Percentiles rank a stretch among this genome's conserved stretches.
These are phyloP conservation scores for Polyploca ridens DNA, from an alignment of 2,888 invertebrate genomes.

Conservation along the genomic window DNA sequence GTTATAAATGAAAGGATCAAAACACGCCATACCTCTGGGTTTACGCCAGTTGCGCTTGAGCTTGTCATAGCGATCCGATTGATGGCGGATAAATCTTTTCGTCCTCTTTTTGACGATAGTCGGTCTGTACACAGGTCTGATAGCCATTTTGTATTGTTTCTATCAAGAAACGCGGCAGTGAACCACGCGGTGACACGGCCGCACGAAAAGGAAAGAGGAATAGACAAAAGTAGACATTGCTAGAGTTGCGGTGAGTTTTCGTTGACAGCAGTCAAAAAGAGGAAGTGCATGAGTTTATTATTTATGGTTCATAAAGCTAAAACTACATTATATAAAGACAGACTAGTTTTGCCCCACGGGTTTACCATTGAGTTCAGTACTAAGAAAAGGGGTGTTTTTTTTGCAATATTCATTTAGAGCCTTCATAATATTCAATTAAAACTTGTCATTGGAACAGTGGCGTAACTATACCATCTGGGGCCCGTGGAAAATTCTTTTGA, in stretches of 20 bases:
- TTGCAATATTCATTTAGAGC: too few species aligned
- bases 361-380: neutral
- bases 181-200: conserved; percentile 85
- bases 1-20: conserved; percentile 11
- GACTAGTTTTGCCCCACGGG: neutral
- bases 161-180: conserved; percentile 67
- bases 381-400: too few species aligned
- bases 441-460: too few species aligned
- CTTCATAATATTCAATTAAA: too few species aligned
- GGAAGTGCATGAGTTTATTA: neutral
- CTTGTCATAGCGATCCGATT: conserved; percentile 98
- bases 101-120: conserved; percentile 98
- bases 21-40: conserved; percentile 90
- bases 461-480: too few species aligned
- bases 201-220: conserved; percentile 79
- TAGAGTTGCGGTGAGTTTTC: conserved; percentile 66
- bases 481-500: too few species aligned
- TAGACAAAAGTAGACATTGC: conserved; percentile 71
- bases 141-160: conserved; percentile 89
- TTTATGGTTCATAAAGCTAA: neutral
- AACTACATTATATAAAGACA: neutral
- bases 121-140: conserved; percentile 94
- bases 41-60: conserved; percentile 99
- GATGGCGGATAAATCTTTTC: conserved; percentile 99
- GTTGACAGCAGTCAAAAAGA: conserved; percentile 26